Evolutionary conservation across 2,113 vertebrate species (phyloP).

Genomic region (Peromyscus maniculatus): DNA sequence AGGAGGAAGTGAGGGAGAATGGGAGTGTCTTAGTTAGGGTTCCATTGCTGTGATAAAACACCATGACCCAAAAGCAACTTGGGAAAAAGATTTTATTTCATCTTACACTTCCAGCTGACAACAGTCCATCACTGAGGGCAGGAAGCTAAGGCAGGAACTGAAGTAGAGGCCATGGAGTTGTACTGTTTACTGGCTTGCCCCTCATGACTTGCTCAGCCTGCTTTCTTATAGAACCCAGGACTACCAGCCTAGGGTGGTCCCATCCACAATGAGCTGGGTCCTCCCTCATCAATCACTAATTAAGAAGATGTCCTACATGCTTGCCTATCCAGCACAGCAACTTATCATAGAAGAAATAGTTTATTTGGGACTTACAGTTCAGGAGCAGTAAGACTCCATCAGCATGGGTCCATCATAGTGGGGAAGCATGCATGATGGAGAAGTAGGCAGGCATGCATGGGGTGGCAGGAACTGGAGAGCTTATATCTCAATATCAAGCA

Average conservation of each 20-base stretch:
- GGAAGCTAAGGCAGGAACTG: not conserved
- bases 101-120: not conserved
- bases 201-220: too few species aligned
- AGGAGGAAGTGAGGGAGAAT: too few species aligned
- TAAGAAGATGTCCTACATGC: not conserved
- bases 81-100: not conserved
- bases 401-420: not conserved
- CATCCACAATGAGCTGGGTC: not conserved
- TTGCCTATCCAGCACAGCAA: not conserved
- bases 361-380: not conserved
- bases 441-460: not conserved
- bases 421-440: not conserved
- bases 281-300: not conserved
- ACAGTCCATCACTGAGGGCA: not conserved
- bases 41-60: not conserved
- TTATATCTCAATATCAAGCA: not conserved
- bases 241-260: too few species aligned
- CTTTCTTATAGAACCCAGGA: not conserved
- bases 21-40: not conserved
- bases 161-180: not conserved
- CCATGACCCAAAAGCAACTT: not conserved
- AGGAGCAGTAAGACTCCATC: not conserved
- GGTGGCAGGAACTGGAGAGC: not conserved
- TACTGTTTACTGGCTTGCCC: not conserved
- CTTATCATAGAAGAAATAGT: not conserved